Base-by-base conservation (phyloP, 92 coral and sea anemone species). In the Siderastrea siderea region DNA sequence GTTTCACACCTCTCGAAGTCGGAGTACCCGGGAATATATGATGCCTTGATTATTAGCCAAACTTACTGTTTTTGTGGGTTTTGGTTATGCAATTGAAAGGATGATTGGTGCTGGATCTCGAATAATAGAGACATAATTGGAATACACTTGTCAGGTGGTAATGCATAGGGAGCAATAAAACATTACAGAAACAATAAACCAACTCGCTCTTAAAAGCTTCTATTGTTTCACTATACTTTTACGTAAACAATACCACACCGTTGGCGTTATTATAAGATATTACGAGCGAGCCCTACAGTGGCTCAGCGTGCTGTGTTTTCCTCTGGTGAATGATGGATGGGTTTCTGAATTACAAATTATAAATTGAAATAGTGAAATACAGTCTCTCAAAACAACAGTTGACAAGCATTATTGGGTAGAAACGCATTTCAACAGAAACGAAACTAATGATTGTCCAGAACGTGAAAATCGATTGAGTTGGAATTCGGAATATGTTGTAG, bases 161-260 rank as follows among this genome's bases (percentile, higher is more conserved):
- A 17, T 61, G 83, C 58, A 81, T 8, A 6, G 64, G 7, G 43
- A 55, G 76, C 8, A n/a, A 51, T 71, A 58, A 47, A 68, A 50
- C 47, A 45, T 70, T 17, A 47, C 1, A 26, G 58, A 47, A 58
- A 47, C 57, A 71, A 45, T 49, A 46, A 47, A 3, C 3, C 17
- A 5, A 6, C 43, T 81, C 65, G 10, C 72, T 80, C 52, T 80
- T 57, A 8, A 67, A 67, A 80, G 83, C 83, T 26, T 64, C 14
- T 11, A 47, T 78, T 79, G 83, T 79, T 77, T 64, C 5, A 57
- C 52, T 79, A 15, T 45, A 53, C n/a, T 79, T 63, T 79, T 38
- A 14, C 26, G 17, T 13, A 19, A 44, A 79, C 83, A 79, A 79
- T 63, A 47, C 44, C 44, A 7, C 16, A 66, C 43, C 4, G 51